Evolutionary conservation across 2,888 invertebrate species (phyloP).

Genomic region (Odontocolon sp.): DNA sequence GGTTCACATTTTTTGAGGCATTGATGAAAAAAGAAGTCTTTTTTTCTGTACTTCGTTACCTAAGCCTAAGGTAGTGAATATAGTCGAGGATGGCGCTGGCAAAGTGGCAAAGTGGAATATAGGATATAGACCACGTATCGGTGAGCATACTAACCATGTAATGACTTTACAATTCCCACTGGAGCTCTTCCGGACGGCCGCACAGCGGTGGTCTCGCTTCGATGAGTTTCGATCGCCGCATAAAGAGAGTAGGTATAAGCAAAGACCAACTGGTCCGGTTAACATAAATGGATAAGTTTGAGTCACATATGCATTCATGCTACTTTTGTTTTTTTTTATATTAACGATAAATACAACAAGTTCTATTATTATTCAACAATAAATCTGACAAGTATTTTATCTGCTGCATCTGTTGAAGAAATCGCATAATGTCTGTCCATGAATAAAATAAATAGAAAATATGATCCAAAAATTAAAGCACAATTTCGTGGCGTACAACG

Average conservation of each 20-base stretch:
- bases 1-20: too few relatives aligned
- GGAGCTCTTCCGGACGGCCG: slow-evolving; percentile 25
- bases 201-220: slow-evolving; percentile 6
- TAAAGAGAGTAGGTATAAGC: neutral
- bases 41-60: too few relatives aligned
- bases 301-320: neutral
- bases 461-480: neutral
- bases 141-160: slow-evolving; percentile 3
- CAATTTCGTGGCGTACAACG: neutral
- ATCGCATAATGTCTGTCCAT: too few relatives aligned
- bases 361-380: neutral
- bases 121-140: neutral
- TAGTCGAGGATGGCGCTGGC: neutral
- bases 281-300: neutral
- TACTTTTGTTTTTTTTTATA: too few relatives aligned
- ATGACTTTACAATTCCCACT: slow-evolving; percentile 35
- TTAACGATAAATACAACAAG: neutral
- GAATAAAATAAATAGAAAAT: neutral
- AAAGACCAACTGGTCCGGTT: slow-evolving; percentile 4
- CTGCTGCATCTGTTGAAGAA: too few relatives aligned
- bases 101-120: neutral
- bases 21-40: too few relatives aligned
- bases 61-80: too few relatives aligned
- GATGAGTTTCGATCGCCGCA: slow-evolving; percentile 22
- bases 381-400: too few relatives aligned